Percentiles rank a stretch among this genome's conserved stretches.
Conservation (phyloP, 2,113 vertebrate species). For the Nesoenas mayeri region DNA sequence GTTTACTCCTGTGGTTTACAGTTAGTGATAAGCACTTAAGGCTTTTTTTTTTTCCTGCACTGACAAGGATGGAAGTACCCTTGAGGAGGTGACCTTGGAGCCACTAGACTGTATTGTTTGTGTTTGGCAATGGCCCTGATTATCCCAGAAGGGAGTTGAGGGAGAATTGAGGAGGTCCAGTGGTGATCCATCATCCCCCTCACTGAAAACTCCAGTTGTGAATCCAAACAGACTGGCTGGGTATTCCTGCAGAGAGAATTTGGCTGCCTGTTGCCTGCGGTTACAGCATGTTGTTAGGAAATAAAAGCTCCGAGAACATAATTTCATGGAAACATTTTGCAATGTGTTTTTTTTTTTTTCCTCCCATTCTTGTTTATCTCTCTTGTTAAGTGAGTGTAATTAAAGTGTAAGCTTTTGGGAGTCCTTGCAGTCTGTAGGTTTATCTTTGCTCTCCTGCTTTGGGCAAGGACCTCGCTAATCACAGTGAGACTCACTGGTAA, state of each 20-base stretch:
- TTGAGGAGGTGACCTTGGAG: slow-evolving; percentile 29
- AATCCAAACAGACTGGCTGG: neutral
- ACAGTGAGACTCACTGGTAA: neutral
- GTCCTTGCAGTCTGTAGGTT: neutral
- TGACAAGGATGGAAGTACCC: neutral
- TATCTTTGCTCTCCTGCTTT: neutral
- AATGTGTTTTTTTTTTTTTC: neutral
- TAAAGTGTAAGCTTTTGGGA: neutral
- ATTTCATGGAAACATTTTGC: slow-evolving; percentile 5
- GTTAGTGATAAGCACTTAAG: neutral
- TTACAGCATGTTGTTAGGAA: neutral
- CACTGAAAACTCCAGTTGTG: neutral
- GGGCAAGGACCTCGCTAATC: neutral
- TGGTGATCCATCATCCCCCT: neutral
- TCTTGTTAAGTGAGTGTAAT: neutral
- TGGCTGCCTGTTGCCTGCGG: neutral
- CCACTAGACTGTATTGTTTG: neutral
- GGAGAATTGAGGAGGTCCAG: neutral
- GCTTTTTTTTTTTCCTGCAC: neutral
- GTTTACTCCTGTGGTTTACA: neutral
- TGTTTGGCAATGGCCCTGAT: neutral
- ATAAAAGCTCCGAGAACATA: neutral
- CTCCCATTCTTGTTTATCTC: neutral
- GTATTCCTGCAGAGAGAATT: neutral
- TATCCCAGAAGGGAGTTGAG: neutral